Evolutionary conservation across 2,113 vertebrate species (phyloP), one percentile per base, ranked within the genome.

Genomic region (Oreochromis aureus): DNA sequence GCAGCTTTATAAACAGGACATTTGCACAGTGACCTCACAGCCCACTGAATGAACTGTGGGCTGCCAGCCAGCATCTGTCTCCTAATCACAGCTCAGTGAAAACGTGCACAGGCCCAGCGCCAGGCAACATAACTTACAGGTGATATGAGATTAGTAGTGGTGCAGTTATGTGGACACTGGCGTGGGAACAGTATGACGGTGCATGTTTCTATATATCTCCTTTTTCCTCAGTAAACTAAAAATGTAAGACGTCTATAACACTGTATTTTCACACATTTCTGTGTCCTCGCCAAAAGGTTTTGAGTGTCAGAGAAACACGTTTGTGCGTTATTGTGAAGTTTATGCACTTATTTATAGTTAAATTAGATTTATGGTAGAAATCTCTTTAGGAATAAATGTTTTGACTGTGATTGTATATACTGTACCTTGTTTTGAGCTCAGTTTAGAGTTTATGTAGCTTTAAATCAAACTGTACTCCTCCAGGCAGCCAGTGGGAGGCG

Each of bases 381-480:
- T 55, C 12, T 11, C 24, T 27, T 27, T 46, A 46, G 6, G 13
- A 46, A 46, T 46, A 46, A 3, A 15, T 3, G 15, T 46, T 15
- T 6, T 1, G 0, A 0, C 34, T 5, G 16, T 61, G 61, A 7
- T 69, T 69, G 34, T 0, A 1, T 39, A 39, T 1, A 27, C 27
- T 27, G 27, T 27, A n/a, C 34, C 16, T 39, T 0, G 63, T 22
- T 69, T 69, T 69, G 63, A 69, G 34, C 63, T 69, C 63, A 41
- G 63, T 69, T 48, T 48, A 6, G 5, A 48, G 13, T 16, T 48
- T 16, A 3, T 22, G 22, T 22, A 13, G 63, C 63, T 41, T 41
- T 41, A 69, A 41, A 41, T 41, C 34, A 41, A 22, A 1, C 63
- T 41, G 63, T 2, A 22, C 36, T 22, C 19, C 36, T 41, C 2